phyloP scores from a whole-genome alignment of 2,797 vertebrate genomes.

The Syngnathus acus region DNA sequence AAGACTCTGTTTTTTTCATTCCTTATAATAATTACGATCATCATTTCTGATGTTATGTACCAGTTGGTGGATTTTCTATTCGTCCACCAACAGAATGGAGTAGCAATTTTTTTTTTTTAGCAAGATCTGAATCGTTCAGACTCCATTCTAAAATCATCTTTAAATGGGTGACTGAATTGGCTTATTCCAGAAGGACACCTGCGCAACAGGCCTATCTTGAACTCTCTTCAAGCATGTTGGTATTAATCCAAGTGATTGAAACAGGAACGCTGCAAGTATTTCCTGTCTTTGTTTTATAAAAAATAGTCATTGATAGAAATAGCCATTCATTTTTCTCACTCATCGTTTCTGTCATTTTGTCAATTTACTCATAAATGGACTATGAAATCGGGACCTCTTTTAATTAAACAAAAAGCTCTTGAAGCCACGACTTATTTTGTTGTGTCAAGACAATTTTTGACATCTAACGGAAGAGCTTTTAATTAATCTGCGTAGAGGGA shows the following conservation, averaged over 20 bases:
- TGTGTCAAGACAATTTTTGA: no score
- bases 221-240: not conserved
- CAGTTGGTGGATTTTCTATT: not conserved
- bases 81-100: not conserved
- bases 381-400: no score
- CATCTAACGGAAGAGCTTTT: no score
- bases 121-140: not conserved
- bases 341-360: not conserved
- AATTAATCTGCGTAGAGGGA: no score
- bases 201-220: not conserved
- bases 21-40: no score
- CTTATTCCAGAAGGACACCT: not conserved
- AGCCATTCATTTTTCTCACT: not conserved
- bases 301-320: not conserved
- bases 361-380: no score
- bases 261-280: not conserved
- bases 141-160: not conserved
- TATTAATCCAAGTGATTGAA: not conserved
- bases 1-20: slow-evolving; percentile 10
- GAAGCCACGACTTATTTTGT: no score
- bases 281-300: not conserved
- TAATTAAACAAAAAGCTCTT: no score
- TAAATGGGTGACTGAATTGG: slow-evolving; percentile 2
- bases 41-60: not conserved
- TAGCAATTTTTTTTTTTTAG: not conserved